Conservation (phyloP, 2,113 vertebrate species). For the Thalassoma bifasciatum region DNA sequence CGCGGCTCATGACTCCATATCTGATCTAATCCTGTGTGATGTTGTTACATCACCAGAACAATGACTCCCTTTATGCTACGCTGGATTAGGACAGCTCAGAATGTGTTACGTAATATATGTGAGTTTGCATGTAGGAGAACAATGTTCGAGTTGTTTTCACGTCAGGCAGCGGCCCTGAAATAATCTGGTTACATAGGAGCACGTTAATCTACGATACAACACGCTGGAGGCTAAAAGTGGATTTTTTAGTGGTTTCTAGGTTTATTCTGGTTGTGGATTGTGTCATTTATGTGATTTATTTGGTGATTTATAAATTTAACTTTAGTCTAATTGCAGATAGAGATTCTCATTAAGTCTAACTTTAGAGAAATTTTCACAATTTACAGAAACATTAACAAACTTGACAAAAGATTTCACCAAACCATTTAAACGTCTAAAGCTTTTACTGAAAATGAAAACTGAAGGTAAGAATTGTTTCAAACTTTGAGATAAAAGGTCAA, state of each 20-base stretch:
- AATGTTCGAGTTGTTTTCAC: conserved; percentile 28
- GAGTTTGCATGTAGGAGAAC: conserved; percentile 25
- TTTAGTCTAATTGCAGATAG: no score
- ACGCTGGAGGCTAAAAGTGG: not conserved
- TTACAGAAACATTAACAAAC: no score
- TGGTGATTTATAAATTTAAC: no score
- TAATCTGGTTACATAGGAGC: conserved; percentile 21
- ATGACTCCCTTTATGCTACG: not conserved
- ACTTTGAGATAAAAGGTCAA: no score
- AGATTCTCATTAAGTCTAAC: no score
- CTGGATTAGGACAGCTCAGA: not conserved
- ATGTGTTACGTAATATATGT: conserved; percentile 16
- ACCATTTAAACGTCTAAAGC: no score
- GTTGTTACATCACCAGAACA: not conserved
- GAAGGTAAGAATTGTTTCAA: no score
- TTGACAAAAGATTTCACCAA: no score
- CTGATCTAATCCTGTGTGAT: not conserved
- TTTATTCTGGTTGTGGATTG: not conserved
- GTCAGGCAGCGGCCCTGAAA: not conserved
- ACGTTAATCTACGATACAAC: conserved; percentile 13
- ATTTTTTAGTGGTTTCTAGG: not conserved
- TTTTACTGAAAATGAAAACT: no score
- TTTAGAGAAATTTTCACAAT: no score
- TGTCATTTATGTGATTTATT: no score
- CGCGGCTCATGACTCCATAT: not conserved